Evolutionary conservation across 2,113 vertebrate genomes (phyloP).

Genomic region (Orcinus orca): DNA sequence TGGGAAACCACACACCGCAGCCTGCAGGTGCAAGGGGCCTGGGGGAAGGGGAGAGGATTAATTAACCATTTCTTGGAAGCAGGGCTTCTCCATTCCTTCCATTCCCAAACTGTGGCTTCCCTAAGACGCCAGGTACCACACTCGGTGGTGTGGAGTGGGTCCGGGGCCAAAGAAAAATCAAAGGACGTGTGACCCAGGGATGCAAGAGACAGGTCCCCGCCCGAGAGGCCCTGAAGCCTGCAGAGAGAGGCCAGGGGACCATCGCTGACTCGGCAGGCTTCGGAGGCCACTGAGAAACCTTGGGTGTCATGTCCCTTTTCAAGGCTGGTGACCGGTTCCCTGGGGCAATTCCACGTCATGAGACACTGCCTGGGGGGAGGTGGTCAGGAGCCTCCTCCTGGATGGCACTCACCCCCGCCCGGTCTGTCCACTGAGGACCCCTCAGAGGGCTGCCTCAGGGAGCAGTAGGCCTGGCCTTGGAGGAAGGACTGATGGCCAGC

Average conservation of each 20-base stretch:
- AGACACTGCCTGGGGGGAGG: no score
- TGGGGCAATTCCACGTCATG: neutral
- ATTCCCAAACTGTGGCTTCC: neutral
- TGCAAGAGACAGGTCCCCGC: neutral
- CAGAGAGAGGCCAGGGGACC: neutral
- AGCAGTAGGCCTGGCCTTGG: neutral
- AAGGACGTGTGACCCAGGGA: neutral
- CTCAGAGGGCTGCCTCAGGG: neutral
- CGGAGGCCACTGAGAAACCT: neutral
- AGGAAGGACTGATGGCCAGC: neutral
- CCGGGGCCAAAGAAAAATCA: neutral
- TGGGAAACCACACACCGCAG: conserved; percentile 87
- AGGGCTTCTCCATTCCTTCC: conserved; percentile 34
- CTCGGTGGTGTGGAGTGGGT: no score
- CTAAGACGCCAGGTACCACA: rapidly evolving
- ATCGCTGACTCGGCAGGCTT: neutral
- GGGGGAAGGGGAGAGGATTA: conserved; percentile 82
- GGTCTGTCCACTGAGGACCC: neutral
- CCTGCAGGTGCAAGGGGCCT: conserved; percentile 85
- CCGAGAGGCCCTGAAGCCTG: neutral
- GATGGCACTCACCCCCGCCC: no score
- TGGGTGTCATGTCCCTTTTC: neutral
- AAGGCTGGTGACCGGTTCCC: neutral
- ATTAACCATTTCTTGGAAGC: conserved; percentile 86
- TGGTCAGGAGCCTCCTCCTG: neutral